Evolutionary conservation across 2,888 invertebrate species (phyloP), one percentile per base, ranked within the genome.

Genomic region (Elysia crispata): DNA sequence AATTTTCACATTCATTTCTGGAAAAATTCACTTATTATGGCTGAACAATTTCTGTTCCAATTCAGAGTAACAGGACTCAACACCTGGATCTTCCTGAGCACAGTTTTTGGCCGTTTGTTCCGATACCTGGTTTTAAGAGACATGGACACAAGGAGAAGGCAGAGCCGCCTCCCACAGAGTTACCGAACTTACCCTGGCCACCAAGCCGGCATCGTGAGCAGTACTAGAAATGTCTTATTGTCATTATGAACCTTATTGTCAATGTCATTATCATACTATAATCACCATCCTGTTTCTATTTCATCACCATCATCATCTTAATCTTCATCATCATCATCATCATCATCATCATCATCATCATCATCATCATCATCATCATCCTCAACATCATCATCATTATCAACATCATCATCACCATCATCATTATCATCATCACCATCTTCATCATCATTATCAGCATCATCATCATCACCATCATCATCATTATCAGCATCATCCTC

Each of bases 361-460:
- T n/a, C n/a, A n/a, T n/a, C n/a, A 74, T 78, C 76, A 78, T 74
- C 81, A 78, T 72, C 76, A 78, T 72, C 73, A 72, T 67, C 50
- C 76, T 66, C 76, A 72, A 62, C 76, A 79, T 75, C 72, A 76
- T 66, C 82, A 70, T 75, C 75, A 57, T 72, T 54, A 70, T 54
- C 76, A 73, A 30, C 76, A 72, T 66, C 77, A 41, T 70, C 77
- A 77, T 70, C 60, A 33, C 49, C 66, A 76, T 66, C 66, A 76
- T 54, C 66, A 66, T 30, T 30, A 67, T 54, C 66, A 50, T 6
- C 76, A 76, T 60, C 8, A 60, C 25, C 18, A 74, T 8, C 60
- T 57, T 28, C 73, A 54, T 20, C 54, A 54, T 54, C n/a, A n/a
- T n/a, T n/a, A n/a, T n/a, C 3, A 11, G 41, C 41, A 41, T 41